Conservation (phyloP, 1,140 invertebrate genomes). For the Maconellicoccus hirsutus region DNA sequence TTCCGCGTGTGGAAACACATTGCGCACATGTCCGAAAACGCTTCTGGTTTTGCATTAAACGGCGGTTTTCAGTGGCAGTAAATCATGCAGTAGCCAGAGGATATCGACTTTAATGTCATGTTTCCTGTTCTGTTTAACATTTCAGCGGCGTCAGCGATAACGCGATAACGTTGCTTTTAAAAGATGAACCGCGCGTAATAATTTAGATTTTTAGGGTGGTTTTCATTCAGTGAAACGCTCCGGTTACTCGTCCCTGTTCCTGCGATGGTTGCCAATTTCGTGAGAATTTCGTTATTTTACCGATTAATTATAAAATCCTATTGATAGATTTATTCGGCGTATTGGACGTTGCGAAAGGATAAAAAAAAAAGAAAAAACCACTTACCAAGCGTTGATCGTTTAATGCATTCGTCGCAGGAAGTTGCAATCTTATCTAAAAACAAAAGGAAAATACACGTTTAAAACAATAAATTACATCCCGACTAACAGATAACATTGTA, state of each 20-base stretch:
- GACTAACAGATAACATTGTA: slow-evolving; percentile 21
- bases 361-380: neutral
- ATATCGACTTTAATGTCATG: neutral
- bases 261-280: too few species aligned
- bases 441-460: slow-evolving; percentile 13
- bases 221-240: too few species aligned
- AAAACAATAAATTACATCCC: slow-evolving; percentile 14
- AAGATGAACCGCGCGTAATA: neutral
- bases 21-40: too few species aligned
- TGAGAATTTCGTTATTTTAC: too few species aligned
- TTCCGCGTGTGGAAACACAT: too few species aligned
- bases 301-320: too few species aligned
- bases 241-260: too few species aligned
- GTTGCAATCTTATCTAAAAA: slow-evolving; percentile 4
- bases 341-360: too few species aligned
- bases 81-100: neutral
- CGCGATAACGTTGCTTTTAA: neutral
- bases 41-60: too few species aligned
- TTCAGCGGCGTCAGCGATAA: neutral
- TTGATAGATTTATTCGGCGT: neutral
- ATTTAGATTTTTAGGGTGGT: neutral
- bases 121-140: neutral
- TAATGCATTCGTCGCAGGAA: slow-evolving; percentile 22
- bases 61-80: too few species aligned
- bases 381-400: neutral